Evolutionary conservation across 2,888 invertebrate species (phyloP), one percentile per base, ranked within the genome.

Genomic region (Gerris lacustris): DNA sequence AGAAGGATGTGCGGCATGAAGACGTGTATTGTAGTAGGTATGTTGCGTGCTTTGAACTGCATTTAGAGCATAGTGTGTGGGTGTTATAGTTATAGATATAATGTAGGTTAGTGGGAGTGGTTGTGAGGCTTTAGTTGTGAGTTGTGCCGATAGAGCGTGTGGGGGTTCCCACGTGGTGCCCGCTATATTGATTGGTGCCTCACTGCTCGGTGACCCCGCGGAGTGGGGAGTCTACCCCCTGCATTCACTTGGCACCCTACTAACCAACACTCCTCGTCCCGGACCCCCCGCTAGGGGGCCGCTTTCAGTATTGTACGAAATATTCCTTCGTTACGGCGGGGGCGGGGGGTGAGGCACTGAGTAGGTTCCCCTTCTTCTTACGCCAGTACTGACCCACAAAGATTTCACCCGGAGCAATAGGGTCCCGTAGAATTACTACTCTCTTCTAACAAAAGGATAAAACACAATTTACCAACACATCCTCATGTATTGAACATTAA

Each of bases 241-340:
- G 55, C 55, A 55, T 55, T 55, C 55, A 55, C 55, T 55, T 55
- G 55, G 55, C 55, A 55, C 55, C 55, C 55, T 55, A 55, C 55
- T 55, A 55, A 55, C 55, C 55, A 55, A 55, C 55, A 55, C 55
- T 55, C 55, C 55, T 55, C 55, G 15, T 55, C 55, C 31, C 31
- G 31, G 31, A 31, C 31, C 31, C 55, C 9, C 55, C 15, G 15
- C 55, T 2, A 11, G 55, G 55, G 55, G 9, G 55, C 11, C 11
- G 55, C 11, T 15, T 15, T 2, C 15, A 55, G 9, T 55, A 55
- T 55, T 55, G 11, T 11, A 55, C 55, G 15, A 55, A 55, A 55
- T 55, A 55, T 55, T 55, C 55, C 55, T 55, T 55, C 55, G 55
- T 55, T 55, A 55, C 55, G 55, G 15, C 2, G 11, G 11, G 5